phyloP scores from a whole-genome alignment of 1,140 invertebrate species.

The Mycetomoellerius zeteki region DNA sequence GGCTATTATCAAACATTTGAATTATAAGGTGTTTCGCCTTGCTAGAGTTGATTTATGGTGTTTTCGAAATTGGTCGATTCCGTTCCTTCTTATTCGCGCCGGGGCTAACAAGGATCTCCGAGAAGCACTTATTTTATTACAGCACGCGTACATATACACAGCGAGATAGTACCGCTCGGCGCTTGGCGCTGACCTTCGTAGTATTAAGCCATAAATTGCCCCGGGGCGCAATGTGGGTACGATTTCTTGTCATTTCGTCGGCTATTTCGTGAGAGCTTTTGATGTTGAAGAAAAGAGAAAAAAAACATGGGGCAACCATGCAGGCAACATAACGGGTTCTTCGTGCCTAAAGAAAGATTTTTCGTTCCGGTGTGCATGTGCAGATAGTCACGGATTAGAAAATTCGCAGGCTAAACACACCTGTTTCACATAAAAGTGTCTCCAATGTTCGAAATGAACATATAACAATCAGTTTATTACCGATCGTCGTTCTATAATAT shows the following conservation, averaged over 20 bases:
- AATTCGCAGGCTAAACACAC: background rate
- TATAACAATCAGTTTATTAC: background rate
- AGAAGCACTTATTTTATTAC: constrained; percentile 71
- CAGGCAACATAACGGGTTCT: background rate
- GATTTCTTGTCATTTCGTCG: constrained; percentile 56
- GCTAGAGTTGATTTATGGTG: constrained; percentile 14
- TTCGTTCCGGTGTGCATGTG: background rate
- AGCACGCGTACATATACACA: background rate
- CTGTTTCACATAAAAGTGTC: background rate
- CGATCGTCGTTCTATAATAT: background rate
- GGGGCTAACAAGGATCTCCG: constrained; percentile 57
- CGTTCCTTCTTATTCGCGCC: background rate
- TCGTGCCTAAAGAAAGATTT: background rate
- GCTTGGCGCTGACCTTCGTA: constrained; percentile 63
- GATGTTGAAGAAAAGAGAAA: background rate
- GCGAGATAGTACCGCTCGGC: constrained; percentile 13
- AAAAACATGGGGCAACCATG: background rate
- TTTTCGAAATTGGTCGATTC: background rate
- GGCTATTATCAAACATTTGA: constrained; percentile 5
- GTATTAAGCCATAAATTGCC: constrained; percentile 72
- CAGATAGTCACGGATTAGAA: background rate
- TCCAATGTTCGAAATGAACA: background rate
- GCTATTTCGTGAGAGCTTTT: background rate
- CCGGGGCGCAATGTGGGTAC: constrained; percentile 30
- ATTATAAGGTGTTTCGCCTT: background rate